Evolutionary conservation across 2,113 vertebrate species (phyloP).

Genomic region (Junco hyemalis): DNA sequence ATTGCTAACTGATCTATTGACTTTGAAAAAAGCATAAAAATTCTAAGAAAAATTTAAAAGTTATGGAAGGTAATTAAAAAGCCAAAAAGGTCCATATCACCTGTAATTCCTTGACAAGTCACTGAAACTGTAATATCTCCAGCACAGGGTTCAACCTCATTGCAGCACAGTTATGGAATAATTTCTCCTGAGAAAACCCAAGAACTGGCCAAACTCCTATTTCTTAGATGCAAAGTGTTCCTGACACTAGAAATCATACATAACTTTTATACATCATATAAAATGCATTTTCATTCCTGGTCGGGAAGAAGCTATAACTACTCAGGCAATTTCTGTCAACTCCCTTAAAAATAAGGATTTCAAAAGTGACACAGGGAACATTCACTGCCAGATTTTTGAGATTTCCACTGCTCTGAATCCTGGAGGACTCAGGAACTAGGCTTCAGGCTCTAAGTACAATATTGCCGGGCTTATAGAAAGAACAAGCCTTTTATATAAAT

Average conservation of each 20-base stretch:
- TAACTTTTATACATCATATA: not conserved
- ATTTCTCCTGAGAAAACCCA: not conserved
- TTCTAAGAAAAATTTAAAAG: not conserved
- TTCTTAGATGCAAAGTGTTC: not conserved
- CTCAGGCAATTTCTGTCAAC: not conserved
- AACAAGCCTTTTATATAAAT: not conserved
- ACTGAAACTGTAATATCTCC: not conserved
- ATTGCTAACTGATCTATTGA: not conserved
- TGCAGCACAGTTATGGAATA: not conserved
- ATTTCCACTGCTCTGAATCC: not conserved
- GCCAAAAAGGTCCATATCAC: not conserved
- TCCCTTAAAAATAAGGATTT: not conserved
- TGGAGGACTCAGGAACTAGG: not conserved
- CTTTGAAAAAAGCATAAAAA: not conserved
- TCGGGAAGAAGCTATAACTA: not conserved
- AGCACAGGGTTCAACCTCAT: not conserved
- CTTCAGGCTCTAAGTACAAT: not conserved
- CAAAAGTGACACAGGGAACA: not conserved
- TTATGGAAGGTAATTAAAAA: not conserved
- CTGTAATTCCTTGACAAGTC: not conserved
- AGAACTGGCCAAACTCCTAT: not conserved
- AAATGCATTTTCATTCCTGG: not conserved
- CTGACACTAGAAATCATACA: not conserved
- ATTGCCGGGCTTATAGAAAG: not conserved
- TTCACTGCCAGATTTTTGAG: not conserved